These are phyloP conservation scores for Cerastis leucographa DNA, from an alignment of 2,888 invertebrate genomes.

Conservation along the genomic window DNA sequence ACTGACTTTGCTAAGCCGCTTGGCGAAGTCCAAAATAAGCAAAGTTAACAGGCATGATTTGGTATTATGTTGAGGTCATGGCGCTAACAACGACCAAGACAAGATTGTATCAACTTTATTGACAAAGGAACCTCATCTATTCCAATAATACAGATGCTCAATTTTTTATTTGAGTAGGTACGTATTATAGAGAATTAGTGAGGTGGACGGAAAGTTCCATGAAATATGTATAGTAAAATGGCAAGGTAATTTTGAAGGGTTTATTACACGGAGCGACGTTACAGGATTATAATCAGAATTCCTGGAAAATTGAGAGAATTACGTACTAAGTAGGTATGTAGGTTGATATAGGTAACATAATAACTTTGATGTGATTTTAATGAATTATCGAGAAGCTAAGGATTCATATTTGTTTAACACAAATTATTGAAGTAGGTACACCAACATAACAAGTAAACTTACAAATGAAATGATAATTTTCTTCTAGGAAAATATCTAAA, in stretches of 20 bases:
- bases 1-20: slow-evolving; percentile 49
- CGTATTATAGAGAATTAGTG: neutral
- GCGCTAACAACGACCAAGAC: slow-evolving; percentile 8
- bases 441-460: neutral
- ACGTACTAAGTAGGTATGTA: too few relatives aligned
- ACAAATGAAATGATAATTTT: neutral
- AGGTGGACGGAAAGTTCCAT: neutral
- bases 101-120: slow-evolving; percentile 15
- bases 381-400: neutral
- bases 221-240: neutral
- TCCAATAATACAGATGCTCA: neutral
- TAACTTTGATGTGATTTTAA: neutral
- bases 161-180: neutral
- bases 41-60: slow-evolving; percentile 39
- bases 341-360: neutral
- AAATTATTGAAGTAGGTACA: neutral
- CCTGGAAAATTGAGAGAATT: neutral
- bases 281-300: slow-evolving; percentile 8
- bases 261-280: neutral
- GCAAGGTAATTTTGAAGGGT: neutral
- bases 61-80: slow-evolving; percentile 43
- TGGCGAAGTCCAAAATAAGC: slow-evolving; percentile 38
- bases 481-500: neutral
- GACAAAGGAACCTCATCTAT: neutral
- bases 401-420: neutral